A percentile compares a stretch with the other conserved stretches of the same genome.
Evolutionary conservation across 2,888 invertebrate genomes (phyloP).

Genomic region (Aelia acuminata): DNA sequence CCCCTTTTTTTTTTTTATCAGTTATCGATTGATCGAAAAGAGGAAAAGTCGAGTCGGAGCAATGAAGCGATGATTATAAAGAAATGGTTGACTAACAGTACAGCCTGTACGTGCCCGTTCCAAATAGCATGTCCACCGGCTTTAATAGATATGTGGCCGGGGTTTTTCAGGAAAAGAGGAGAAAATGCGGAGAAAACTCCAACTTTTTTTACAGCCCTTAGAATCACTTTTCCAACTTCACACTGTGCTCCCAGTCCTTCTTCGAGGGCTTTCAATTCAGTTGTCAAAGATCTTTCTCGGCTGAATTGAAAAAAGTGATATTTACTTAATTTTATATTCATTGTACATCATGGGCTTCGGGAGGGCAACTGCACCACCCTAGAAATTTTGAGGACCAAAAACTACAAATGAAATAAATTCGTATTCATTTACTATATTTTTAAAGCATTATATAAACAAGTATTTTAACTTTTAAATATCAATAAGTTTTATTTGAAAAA

Average conservation of each 20-base stretch:
- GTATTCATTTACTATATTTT: too few relatives aligned
- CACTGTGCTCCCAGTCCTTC: not conserved
- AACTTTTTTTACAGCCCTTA: conserved; percentile 23
- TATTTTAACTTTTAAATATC: too few relatives aligned
- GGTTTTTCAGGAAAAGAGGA: conserved; percentile 46
- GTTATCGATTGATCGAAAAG: conserved; percentile 7
- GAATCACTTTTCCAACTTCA: conserved; percentile 50
- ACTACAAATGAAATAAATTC: too few relatives aligned
- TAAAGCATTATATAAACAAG: too few relatives aligned
- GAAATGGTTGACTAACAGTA: conserved; percentile 45
- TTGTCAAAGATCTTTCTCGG: not conserved
- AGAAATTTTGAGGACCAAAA: too few relatives aligned
- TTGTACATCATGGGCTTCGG: too few relatives aligned
- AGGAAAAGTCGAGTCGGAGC: not conserved
- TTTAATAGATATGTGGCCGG: conserved; percentile 57
- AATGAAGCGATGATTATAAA: conserved; percentile 29
- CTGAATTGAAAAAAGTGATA: too few relatives aligned
- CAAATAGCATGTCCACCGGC: conserved; percentile 47
- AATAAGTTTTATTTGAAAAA: too few relatives aligned
- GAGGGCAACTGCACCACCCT: too few relatives aligned
- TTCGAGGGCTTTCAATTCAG: conserved; percentile 9
- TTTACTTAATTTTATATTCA: too few relatives aligned
- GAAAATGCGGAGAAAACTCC: conserved; percentile 50
- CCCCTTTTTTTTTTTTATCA: too few relatives aligned
- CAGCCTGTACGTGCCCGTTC: conserved; percentile 35